These are phyloP conservation scores for Alectoris magna DNA, from an alignment of 2,797 vertebrate genomes.

Conservation along the genomic window DNA sequence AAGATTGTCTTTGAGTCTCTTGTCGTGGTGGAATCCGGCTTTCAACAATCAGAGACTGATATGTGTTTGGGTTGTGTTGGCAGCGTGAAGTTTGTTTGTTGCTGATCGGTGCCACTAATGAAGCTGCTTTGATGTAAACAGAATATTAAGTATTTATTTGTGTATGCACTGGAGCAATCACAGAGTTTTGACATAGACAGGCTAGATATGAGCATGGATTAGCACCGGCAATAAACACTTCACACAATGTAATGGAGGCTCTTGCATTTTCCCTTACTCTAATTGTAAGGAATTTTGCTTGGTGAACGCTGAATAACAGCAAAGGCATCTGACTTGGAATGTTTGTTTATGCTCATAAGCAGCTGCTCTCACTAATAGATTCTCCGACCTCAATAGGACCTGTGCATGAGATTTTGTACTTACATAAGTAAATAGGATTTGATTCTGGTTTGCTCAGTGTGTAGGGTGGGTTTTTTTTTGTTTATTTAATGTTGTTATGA, in stretches of 20 bases:
- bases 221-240: background rate
- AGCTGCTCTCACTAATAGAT: background rate
- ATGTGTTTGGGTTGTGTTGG: background rate
- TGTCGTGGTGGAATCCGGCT: background rate
- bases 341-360: background rate
- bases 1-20: background rate
- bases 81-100: slow-evolving; percentile 27
- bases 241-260: background rate
- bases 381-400: background rate
- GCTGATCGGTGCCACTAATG: slow-evolving; percentile 7
- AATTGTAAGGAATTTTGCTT: background rate
- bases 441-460: background rate
- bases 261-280: background rate
- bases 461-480: background rate
- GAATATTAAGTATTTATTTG: slow-evolving; percentile 54
- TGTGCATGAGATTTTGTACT: background rate
- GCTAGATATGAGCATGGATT: background rate
- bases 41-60: slow-evolving; percentile 3
- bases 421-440: background rate
- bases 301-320: background rate
- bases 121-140: slow-evolving; percentile 31
- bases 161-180: slow-evolving; percentile 12
- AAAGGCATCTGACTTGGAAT: background rate
- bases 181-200: background rate
- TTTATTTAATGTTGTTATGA: background rate